Conservation (phyloP, 2,113 vertebrate species). For the Xenus cinereus region DNA sequence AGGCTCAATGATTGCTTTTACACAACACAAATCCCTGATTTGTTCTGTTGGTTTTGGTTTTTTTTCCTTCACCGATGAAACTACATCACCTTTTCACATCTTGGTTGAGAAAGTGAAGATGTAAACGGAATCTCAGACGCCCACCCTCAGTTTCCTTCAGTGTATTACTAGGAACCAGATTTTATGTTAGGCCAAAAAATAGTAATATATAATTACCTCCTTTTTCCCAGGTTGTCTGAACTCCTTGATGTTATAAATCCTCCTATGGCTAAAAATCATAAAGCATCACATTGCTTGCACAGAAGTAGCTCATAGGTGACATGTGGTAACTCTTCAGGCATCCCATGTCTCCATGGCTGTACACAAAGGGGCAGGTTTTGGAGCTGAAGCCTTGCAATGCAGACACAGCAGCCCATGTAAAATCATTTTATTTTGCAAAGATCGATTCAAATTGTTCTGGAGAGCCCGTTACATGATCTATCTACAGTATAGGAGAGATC, state of each 20-base stretch:
- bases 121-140: neutral
- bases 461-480: neutral
- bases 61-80: neutral
- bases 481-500: neutral
- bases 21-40: neutral
- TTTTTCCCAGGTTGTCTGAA: neutral
- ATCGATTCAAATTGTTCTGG: neutral
- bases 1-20: neutral
- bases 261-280: neutral
- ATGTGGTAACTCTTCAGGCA: neutral
- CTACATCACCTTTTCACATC: neutral
- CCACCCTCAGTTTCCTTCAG: neutral
- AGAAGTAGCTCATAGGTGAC: neutral
- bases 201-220: fast-evolving
- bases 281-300: neutral
- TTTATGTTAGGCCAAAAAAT: neutral
- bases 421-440: neutral
- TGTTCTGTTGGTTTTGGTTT: neutral
- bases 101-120: neutral
- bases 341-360: neutral
- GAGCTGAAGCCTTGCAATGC: neutral
- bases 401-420: neutral
- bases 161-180: neutral
- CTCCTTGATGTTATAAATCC: neutral
- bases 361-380: neutral